phyloP scores from a whole-genome alignment of 2,888 invertebrate genomes.

The Alcis repandata region DNA sequence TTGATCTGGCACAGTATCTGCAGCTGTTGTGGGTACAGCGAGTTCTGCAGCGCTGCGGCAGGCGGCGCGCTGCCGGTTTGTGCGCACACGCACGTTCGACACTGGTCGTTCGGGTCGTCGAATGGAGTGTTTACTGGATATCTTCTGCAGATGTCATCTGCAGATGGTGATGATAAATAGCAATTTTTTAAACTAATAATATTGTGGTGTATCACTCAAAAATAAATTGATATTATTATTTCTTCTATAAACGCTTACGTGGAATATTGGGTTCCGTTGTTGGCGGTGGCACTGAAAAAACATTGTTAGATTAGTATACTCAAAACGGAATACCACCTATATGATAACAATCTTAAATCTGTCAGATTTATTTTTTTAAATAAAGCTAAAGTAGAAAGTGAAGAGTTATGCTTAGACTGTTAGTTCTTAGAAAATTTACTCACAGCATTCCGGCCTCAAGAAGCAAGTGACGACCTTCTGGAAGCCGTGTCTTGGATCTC shows the following conservation, averaged over 20 bases:
- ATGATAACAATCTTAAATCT: no score
- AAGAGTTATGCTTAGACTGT: no score
- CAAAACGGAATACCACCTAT: no score
- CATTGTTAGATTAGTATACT: no score
- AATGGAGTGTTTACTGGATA: not conserved
- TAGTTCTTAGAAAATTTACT: no score
- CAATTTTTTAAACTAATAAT: no score
- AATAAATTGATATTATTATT: not conserved
- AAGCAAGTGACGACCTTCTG: not conserved
- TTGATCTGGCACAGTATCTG: constrained; percentile 12
- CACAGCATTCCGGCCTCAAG: not conserved
- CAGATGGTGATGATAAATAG: no score
- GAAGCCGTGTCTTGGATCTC: not conserved
- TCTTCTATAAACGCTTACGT: not conserved
- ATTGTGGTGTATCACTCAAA: no score
- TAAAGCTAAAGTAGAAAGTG: no score
- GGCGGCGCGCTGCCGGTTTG: not conserved
- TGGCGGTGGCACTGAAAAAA: constrained; percentile 1
- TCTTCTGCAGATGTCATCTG: constrained; percentile 9
- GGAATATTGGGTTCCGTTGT: not conserved
- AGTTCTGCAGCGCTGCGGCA: not conserved
- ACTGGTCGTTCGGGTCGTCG: constrained; percentile 59
- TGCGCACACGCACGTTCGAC: constrained; percentile 65
- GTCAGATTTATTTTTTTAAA: no score
- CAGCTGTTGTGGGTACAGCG: not conserved